phyloP scores from a whole-genome alignment of 2,888 invertebrate genomes.

The Pandemis cinnamomeana region DNA sequence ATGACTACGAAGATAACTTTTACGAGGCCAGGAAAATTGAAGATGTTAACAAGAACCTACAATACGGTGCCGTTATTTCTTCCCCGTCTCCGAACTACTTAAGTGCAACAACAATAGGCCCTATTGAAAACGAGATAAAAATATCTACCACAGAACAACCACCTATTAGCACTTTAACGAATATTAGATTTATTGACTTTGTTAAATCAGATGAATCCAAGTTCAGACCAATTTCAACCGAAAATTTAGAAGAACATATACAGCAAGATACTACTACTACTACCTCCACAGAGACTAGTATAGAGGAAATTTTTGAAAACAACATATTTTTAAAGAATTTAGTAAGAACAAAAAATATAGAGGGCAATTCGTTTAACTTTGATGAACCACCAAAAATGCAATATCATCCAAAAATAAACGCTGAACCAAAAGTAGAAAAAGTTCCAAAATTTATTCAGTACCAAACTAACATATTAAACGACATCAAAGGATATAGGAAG shows the following conservation, averaged over 20 bases:
- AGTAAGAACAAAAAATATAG: slow-evolving; percentile 53
- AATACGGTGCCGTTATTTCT: slow-evolving; percentile 10
- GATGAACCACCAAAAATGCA: slow-evolving; percentile 39
- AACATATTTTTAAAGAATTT: slow-evolving; percentile 74
- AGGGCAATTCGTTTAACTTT: slow-evolving; percentile 47
- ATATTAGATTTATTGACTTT: slow-evolving; percentile 55
- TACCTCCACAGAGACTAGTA: slow-evolving; percentile 53
- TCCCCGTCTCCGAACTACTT: slow-evolving; percentile 10
- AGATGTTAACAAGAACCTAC: slow-evolving; percentile 45
- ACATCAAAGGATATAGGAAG: slow-evolving; percentile 58
- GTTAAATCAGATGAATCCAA: slow-evolving; percentile 52
- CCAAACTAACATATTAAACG: slow-evolving; percentile 60
- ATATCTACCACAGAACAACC: slow-evolving; percentile 48
- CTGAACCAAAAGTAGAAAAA: slow-evolving; percentile 60
- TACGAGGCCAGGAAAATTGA: slow-evolving; percentile 59
- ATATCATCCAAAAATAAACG: slow-evolving; percentile 48
- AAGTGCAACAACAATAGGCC: slow-evolving; percentile 44
- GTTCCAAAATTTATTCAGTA: slow-evolving; percentile 58
- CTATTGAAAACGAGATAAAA: slow-evolving; percentile 45
- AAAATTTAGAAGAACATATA: slow-evolving; percentile 43
- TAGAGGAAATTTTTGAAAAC: slow-evolving; percentile 61
- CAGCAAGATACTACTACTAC: slow-evolving; percentile 43
- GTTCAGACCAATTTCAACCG: slow-evolving; percentile 56
- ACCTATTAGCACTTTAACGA: slow-evolving; percentile 46
- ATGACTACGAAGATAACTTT: slow-evolving; percentile 62